Conservation (phyloP, 2,113 vertebrate species). For the Psammodynastes pulverulentus region DNA sequence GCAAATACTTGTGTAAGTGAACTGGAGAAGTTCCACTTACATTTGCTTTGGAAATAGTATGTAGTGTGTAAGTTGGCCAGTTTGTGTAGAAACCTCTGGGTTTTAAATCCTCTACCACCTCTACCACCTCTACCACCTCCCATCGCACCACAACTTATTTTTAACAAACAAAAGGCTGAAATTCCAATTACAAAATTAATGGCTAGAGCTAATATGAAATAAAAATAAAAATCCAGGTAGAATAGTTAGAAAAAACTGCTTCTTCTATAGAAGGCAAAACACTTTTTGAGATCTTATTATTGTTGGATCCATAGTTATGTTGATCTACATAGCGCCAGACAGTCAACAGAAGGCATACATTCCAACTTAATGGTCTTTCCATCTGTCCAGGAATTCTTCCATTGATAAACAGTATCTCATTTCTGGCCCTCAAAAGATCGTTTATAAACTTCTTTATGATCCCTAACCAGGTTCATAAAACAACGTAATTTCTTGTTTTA, state of each 20-base stretch:
- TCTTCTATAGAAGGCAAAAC: neutral
- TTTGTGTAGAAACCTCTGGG: neutral
- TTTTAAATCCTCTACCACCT: neutral
- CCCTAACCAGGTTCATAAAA: conserved; percentile 13
- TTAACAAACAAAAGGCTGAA: neutral
- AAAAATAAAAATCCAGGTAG: neutral
- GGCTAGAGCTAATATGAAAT: neutral
- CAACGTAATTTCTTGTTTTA: neutral
- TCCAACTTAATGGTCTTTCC: conserved; percentile 8
- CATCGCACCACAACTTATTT: neutral
- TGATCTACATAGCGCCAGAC: neutral
- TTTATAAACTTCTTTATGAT: neutral
- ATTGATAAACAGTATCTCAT: neutral
- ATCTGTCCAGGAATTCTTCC: conserved; percentile 2
- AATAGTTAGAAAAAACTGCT: neutral
- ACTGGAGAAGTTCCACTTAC: neutral
- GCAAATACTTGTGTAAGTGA: neutral
- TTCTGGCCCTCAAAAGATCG: neutral
- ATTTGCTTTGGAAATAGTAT: neutral
- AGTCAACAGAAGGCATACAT: neutral
- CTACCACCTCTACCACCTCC: neutral
- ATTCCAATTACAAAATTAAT: neutral
- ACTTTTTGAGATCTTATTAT: neutral
- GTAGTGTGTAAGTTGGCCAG: neutral
- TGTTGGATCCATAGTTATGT: neutral